phyloP scores from a whole-genome alignment of 2,797 vertebrate species.

The Xenentodon cancila region DNA sequence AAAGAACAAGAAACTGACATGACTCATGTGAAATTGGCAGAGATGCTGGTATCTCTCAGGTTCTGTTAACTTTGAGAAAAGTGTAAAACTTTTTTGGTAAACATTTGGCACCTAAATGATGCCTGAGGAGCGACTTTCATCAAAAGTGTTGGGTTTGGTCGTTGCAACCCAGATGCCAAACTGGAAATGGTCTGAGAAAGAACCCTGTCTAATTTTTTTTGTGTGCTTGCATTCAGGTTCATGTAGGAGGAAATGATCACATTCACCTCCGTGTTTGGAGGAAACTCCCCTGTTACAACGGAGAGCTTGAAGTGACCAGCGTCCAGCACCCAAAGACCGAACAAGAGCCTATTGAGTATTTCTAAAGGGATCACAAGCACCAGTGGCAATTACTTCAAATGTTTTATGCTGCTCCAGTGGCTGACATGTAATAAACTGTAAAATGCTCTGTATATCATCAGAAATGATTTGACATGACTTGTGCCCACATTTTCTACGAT shows the following conservation, averaged over 20 bases:
- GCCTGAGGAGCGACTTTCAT: too few relatives aligned
- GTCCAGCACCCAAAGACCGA: slow-evolving; percentile 77
- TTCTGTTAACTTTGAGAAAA: too few relatives aligned
- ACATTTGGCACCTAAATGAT: too few relatives aligned
- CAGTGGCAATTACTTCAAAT: neutral
- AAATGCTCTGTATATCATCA: neutral
- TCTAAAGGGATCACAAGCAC: slow-evolving; percentile 36
- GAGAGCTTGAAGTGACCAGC: slow-evolving; percentile 50
- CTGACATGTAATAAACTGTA: neutral
- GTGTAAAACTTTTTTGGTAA: too few relatives aligned
- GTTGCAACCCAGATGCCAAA: too few relatives aligned
- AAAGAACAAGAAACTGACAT: too few relatives aligned
- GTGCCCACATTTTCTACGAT: neutral
- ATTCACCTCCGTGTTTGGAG: slow-evolving; percentile 80
- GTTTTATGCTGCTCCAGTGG: neutral
- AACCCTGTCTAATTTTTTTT: neutral
- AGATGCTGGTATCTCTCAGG: too few relatives aligned
- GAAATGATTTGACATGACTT: too few relatives aligned
- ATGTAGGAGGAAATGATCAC: slow-evolving; percentile 70
- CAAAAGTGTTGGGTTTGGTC: too few relatives aligned
- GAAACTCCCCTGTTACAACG: slow-evolving; percentile 63
- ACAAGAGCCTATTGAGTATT: slow-evolving; percentile 70
- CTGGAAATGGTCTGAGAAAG: neutral
- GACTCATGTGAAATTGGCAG: too few relatives aligned
- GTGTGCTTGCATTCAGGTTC: slow-evolving; percentile 74